Percentiles rank a stretch among this genome's conserved stretches.
Evolutionary conservation across 1,140 invertebrate genomes (phyloP).

Genomic region (Oryzaephilus surinamensis): DNA sequence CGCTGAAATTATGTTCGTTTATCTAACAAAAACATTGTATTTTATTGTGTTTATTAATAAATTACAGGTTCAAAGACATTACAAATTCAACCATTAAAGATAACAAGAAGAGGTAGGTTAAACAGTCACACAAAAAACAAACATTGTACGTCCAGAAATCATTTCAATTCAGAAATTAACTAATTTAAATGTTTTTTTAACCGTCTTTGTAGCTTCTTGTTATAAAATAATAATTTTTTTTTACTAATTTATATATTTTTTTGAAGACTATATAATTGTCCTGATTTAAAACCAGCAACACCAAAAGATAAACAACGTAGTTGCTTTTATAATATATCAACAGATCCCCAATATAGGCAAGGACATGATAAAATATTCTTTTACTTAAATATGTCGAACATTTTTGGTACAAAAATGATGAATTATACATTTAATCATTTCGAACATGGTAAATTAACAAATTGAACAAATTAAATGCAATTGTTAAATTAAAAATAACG

Average conservation of each 20-base stretch:
- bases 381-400: constrained; percentile 42
- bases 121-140: too few relatives aligned
- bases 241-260: not conserved
- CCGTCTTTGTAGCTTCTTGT: too few relatives aligned
- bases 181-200: too few relatives aligned
- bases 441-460: constrained; percentile 40
- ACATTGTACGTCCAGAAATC: too few relatives aligned
- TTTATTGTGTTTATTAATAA: too few relatives aligned
- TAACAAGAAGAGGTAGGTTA: too few relatives aligned
- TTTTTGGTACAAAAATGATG: constrained; percentile 39
- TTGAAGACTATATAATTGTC: constrained; percentile 26
- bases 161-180: too few relatives aligned
- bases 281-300: constrained; percentile 18
- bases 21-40: too few relatives aligned
- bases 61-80: too few relatives aligned
- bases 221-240: too few relatives aligned
- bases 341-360: constrained; percentile 50
- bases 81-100: too few relatives aligned
- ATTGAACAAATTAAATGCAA: constrained; percentile 1
- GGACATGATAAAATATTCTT: constrained; percentile 46
- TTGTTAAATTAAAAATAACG: not conserved
- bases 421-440: constrained; percentile 48
- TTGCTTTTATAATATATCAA: constrained; percentile 45
- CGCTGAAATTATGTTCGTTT: too few relatives aligned
- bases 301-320: constrained; percentile 32